Evolutionary conservation across 2,888 invertebrate species (phyloP).

Genomic region (Morinoia aosen): DNA sequence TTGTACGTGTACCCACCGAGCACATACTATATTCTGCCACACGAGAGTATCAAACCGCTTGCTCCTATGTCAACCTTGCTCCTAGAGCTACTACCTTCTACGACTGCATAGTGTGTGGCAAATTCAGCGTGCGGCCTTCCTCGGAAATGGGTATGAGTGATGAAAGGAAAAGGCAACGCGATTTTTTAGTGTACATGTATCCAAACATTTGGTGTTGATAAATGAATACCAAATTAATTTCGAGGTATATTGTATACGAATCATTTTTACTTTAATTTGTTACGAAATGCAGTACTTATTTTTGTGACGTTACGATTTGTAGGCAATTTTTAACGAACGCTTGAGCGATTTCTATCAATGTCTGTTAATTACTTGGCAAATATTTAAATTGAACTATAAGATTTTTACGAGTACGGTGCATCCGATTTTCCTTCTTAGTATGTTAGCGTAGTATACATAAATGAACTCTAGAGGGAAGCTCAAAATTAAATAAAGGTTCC

Average conservation of each 20-base stretch:
- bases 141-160: not conserved
- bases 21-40: constrained; percentile 2
- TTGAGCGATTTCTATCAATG: not conserved
- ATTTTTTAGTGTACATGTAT: not conserved
- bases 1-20: constrained; percentile 24
- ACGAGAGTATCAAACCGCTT: constrained; percentile 12
- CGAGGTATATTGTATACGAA: not conserved
- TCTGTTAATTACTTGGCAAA: not conserved
- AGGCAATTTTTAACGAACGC: not conserved
- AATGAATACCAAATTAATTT: not conserved
- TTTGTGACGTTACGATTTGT: too few species aligned
- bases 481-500: not conserved
- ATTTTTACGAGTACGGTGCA: not conserved
- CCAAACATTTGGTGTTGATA: not conserved
- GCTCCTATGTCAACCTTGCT: not conserved
- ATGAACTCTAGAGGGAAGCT: not conserved
- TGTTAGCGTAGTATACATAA: not conserved
- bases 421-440: not conserved
- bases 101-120: not conserved
- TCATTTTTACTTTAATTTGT: not conserved
- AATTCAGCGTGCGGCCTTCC: not conserved
- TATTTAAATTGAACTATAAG: not conserved
- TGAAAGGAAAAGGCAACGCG: not conserved
- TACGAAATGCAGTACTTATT: not conserved
- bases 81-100: not conserved